Percentiles rank a stretch among this genome's conserved stretches.
Evolutionary conservation across 1,140 invertebrate species (phyloP).

Genomic region (Heliothis virescens): DNA sequence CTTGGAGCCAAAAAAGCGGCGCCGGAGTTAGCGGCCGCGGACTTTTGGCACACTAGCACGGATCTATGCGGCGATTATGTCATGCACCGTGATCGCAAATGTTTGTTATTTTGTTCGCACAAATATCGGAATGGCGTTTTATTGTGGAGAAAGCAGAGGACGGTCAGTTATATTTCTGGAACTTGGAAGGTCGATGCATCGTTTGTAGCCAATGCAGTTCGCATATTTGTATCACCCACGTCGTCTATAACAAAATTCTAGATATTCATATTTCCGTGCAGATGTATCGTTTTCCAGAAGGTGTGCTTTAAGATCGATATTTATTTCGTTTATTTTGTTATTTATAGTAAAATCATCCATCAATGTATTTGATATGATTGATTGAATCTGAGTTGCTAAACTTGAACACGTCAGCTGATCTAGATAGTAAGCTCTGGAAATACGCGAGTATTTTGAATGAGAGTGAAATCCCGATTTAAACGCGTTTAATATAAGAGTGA

Average conservation of each 20-base stretch:
- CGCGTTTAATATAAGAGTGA: slow-evolving; percentile 58
- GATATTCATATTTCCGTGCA: neutral
- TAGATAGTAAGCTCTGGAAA: slow-evolving; percentile 51
- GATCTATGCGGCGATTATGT: slow-evolving; percentile 83
- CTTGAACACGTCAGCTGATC: slow-evolving; percentile 22
- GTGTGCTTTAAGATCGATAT: neutral
- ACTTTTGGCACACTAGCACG: slow-evolving; percentile 79
- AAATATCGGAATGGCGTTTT: slow-evolving; percentile 65
- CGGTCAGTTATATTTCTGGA: slow-evolving; percentile 48
- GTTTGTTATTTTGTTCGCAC: slow-evolving; percentile 66
- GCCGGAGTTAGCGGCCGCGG: slow-evolving; percentile 64
- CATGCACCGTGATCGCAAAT: slow-evolving; percentile 74
- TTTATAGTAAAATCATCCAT: neutral
- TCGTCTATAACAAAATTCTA: neutral
- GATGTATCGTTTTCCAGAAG: neutral
- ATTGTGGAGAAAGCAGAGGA: slow-evolving; percentile 61
- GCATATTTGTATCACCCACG: slow-evolving; percentile 29
- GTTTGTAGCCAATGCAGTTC: slow-evolving; percentile 24
- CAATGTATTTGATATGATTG: slow-evolving; percentile 8
- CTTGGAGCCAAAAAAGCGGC: slow-evolving; percentile 75
- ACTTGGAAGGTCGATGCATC: slow-evolving; percentile 68
- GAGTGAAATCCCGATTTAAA: slow-evolving; percentile 58
- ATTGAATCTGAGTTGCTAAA: slow-evolving; percentile 15
- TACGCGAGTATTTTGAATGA: slow-evolving; percentile 52
- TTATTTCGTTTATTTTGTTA: neutral